Conservation (phyloP, 1,140 invertebrate species). For the Bombus cullumanus region DNA sequence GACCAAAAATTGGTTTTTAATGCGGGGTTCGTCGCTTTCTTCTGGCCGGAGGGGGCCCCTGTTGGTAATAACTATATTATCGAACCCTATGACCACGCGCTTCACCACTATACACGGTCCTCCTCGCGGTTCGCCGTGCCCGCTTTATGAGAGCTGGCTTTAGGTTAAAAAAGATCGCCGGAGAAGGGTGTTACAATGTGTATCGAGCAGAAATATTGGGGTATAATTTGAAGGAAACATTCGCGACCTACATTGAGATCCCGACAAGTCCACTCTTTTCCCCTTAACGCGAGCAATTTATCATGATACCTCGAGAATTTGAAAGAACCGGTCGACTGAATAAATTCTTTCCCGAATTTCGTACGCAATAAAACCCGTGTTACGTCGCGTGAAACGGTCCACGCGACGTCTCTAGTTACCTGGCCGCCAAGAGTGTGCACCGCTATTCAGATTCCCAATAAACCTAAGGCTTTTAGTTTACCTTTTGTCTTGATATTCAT, state of each 20-base stretch:
- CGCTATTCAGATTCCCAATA: too few relatives aligned
- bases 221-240: slow-evolving; percentile 9
- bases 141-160: slow-evolving; percentile 19
- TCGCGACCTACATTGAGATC: slow-evolving; percentile 25
- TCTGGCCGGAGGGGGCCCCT: slow-evolving; percentile 72
- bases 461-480: too few relatives aligned
- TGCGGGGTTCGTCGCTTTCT: slow-evolving; percentile 80
- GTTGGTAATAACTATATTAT: slow-evolving; percentile 81
- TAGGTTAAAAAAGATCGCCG: not conserved
- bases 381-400: too few relatives aligned
- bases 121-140: not conserved
- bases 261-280: not conserved
- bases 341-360: not conserved
- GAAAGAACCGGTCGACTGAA: not conserved
- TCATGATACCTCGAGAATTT: not conserved
- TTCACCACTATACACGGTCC: slow-evolving; percentile 37
- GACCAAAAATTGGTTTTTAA: slow-evolving; percentile 83
- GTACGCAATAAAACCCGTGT: too few relatives aligned
- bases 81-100: slow-evolving; percentile 72
- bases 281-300: slow-evolving; percentile 10
- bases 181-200: slow-evolving; percentile 44
- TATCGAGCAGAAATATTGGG: slow-evolving; percentile 34
- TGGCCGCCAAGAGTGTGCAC: too few relatives aligned
- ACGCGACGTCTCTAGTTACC: too few relatives aligned
- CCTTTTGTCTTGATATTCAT: too few relatives aligned